These are phyloP conservation scores for Tribolium castaneum DNA, from an alignment of 1,140 invertebrate genomes.

Conservation along the genomic window DNA sequence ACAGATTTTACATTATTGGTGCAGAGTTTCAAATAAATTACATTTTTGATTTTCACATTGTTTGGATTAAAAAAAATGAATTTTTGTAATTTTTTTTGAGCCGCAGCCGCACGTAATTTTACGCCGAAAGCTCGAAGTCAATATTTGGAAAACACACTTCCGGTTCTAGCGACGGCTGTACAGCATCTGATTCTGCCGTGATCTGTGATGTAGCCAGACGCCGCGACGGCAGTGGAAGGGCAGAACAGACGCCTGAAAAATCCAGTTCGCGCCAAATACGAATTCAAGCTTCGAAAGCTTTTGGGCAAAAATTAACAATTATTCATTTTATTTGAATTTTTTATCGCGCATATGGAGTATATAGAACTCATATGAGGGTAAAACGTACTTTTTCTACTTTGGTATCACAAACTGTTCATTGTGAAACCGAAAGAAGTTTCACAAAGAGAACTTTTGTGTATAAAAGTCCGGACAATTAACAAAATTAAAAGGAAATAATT, in stretches of 20 bases:
- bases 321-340: too few species aligned
- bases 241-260: slow-evolving; percentile 20
- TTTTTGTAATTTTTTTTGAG: too few species aligned
- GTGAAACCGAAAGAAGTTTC: too few species aligned
- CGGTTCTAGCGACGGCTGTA: slow-evolving; percentile 6
- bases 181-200: slow-evolving; percentile 24
- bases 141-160: slow-evolving; percentile 3
- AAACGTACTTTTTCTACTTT: too few species aligned
- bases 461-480: too few species aligned
- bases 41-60: slow-evolving; percentile 1
- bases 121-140: background rate
- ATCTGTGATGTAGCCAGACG: slow-evolving; percentile 22
- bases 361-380: too few species aligned
- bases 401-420: too few species aligned
- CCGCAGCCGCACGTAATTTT: background rate
- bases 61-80: background rate
- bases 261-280: background rate
- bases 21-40: background rate
- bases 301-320: too few species aligned
- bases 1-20: background rate
- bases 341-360: too few species aligned
- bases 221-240: slow-evolving; percentile 23
- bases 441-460: too few species aligned
- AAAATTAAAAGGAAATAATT: too few species aligned
- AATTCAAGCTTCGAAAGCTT: background rate